phyloP scores from a whole-genome alignment of 2,797 vertebrate genomes.

The Hydrophis major region DNA sequence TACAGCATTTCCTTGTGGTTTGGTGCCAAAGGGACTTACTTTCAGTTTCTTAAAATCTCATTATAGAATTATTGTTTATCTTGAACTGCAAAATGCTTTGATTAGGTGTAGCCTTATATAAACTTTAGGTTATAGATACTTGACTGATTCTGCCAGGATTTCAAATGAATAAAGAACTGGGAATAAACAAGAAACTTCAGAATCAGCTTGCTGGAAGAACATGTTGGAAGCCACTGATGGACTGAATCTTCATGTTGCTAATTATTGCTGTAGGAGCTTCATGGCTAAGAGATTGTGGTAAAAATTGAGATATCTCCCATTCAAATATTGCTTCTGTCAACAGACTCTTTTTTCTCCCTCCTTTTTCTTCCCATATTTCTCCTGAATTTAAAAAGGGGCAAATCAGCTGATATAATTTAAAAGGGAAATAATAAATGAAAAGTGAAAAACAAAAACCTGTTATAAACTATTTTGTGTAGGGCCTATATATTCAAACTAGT shows the following conservation, averaged over 20 bases:
- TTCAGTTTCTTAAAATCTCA: neutral
- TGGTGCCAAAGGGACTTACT: neutral
- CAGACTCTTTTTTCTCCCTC: neutral
- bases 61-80: neutral
- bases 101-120: neutral
- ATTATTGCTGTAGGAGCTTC: neutral
- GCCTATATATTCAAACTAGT: neutral
- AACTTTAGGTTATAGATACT: neutral
- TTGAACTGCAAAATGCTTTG: neutral
- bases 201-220: neutral
- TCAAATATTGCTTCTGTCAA: neutral
- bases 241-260: neutral
- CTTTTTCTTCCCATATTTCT: neutral
- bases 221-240: neutral
- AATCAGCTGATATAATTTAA: neutral
- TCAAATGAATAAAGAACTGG: neutral
- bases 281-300: neutral
- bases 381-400: neutral
- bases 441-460: neutral
- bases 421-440: neutral
- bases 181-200: neutral
- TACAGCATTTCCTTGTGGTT: neutral
- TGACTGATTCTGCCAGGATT: neutral
- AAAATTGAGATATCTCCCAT: neutral
- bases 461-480: neutral